phyloP scores from a whole-genome alignment of 2,113 vertebrate species.

The Dissostichus mawsoni region DNA sequence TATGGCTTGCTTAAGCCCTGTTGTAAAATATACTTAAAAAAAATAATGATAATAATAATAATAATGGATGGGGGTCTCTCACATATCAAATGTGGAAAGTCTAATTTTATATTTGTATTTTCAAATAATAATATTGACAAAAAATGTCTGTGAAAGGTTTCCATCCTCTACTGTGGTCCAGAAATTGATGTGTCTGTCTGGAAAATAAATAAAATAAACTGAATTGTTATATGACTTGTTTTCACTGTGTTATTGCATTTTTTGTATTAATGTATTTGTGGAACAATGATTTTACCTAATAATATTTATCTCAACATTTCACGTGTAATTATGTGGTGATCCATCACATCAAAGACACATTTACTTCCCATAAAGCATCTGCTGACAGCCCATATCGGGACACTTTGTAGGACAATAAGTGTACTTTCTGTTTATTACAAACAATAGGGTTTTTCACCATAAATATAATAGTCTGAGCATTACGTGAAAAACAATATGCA shows the following conservation, averaged over 20 bases:
- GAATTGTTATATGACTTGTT: slow-evolving; percentile 87
- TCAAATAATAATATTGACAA: slow-evolving; percentile 95
- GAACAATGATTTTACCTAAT: background rate
- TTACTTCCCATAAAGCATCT: slow-evolving; percentile 10
- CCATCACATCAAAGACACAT: slow-evolving; percentile 23
- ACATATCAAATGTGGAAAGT: slow-evolving; percentile 99
- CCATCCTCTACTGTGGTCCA: slow-evolving; percentile 99
- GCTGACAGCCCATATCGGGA: slow-evolving; percentile 39
- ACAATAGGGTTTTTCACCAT: slow-evolving; percentile 17
- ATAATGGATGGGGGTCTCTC: slow-evolving; percentile 97
- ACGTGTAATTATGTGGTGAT: background rate
- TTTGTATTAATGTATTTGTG: slow-evolving; percentile 22
- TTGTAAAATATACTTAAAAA: slow-evolving; percentile 91
- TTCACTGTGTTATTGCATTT: slow-evolving; percentile 66
- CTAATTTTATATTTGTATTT: slow-evolving; percentile 99
- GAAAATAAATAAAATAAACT: slow-evolving; percentile 96
- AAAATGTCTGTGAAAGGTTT: slow-evolving; percentile 99
- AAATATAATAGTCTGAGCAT: slow-evolving; percentile 40
- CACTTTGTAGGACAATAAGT: background rate
- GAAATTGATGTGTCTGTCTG: slow-evolving; percentile 99
- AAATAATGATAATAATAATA: slow-evolving; percentile 67
- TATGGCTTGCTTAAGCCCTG: slow-evolving; percentile 97
- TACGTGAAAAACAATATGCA: slow-evolving; percentile 17
- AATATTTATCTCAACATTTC: slow-evolving; percentile 16
- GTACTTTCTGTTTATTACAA: slow-evolving; percentile 19